Conservation (phyloP, 2,888 invertebrate species). For the Pomacea canaliculata region DNA sequence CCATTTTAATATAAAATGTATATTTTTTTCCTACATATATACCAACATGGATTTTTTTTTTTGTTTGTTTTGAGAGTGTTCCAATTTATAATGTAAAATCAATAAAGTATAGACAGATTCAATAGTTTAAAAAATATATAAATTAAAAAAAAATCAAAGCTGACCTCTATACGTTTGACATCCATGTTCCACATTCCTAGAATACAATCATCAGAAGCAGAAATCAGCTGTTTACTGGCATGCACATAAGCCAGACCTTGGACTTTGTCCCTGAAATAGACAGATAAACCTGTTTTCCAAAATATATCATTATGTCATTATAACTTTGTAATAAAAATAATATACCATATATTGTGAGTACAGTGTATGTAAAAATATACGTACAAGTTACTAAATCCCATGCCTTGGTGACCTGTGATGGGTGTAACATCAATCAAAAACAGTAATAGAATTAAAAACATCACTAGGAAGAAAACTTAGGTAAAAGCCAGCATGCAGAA, state of each 20-base stretch:
- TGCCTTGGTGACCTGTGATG: no score
- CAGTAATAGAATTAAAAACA: no score
- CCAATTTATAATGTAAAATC: no score
- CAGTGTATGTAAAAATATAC: not conserved
- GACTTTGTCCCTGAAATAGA: constrained; percentile 83
- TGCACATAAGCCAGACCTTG: constrained; percentile 88
- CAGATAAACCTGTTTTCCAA: not conserved
- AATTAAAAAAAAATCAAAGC: not conserved
- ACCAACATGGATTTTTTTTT: no score
- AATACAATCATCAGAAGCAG: constrained; percentile 93
- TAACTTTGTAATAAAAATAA: not conserved
- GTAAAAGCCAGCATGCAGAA: no score
- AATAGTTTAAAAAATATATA: no score
- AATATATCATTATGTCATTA: not conserved
- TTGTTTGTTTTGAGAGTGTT: no score
- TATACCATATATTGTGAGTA: not conserved
- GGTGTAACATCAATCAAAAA: no score
- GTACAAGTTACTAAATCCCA: not conserved
- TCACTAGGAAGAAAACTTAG: no score
- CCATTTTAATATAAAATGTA: no score
- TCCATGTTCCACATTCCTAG: constrained; percentile 97
- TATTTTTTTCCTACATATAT: no score
- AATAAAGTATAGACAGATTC: no score
- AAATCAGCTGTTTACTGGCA: constrained; percentile 87
- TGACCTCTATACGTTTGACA: constrained; percentile 83